Evolutionary conservation across 1,140 invertebrate genomes (phyloP).

Genomic region (Panulirus ornatus): DNA sequence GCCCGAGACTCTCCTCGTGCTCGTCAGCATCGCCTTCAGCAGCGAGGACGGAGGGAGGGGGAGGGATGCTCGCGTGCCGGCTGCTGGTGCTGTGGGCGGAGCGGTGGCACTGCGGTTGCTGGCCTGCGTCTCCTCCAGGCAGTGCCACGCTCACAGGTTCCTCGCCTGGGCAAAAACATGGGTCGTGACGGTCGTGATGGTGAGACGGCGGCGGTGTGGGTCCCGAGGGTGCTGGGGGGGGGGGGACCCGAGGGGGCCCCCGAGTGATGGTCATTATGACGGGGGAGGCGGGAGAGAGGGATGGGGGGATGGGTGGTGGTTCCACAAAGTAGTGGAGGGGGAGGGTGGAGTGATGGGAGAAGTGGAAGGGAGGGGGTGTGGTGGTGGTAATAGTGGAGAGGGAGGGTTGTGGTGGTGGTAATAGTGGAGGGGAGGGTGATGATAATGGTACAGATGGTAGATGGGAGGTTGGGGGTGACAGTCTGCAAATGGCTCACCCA

Average conservation of each 20-base stretch:
- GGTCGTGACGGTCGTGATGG: slow-evolving; percentile 39
- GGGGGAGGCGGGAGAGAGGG: neutral
- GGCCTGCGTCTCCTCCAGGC: slow-evolving; percentile 22
- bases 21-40: too few species aligned
- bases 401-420: neutral
- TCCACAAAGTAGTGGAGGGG: neutral
- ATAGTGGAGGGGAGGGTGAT: neutral
- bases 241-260: too few species aligned
- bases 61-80: neutral
- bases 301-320: neutral
- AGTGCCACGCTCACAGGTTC: slow-evolving; percentile 9
- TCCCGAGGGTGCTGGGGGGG: neutral
- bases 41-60: too few species aligned
- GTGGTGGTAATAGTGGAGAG: neutral
- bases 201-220: neutral
- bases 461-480: too few species aligned
- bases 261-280: slow-evolving; percentile 21
- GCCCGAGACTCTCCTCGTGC: too few species aligned
- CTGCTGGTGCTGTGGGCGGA: neutral
- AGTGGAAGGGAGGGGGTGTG: neutral
- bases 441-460: too few species aligned
- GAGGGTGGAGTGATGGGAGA: neutral
- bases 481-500: too few species aligned
- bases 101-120: slow-evolving; percentile 24
- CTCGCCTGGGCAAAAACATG: slow-evolving; percentile 23